Evolutionary conservation across 2,113 vertebrate species (phyloP), one percentile per base, ranked within the genome.

Genomic region (Zosterops hypoxanthus): DNA sequence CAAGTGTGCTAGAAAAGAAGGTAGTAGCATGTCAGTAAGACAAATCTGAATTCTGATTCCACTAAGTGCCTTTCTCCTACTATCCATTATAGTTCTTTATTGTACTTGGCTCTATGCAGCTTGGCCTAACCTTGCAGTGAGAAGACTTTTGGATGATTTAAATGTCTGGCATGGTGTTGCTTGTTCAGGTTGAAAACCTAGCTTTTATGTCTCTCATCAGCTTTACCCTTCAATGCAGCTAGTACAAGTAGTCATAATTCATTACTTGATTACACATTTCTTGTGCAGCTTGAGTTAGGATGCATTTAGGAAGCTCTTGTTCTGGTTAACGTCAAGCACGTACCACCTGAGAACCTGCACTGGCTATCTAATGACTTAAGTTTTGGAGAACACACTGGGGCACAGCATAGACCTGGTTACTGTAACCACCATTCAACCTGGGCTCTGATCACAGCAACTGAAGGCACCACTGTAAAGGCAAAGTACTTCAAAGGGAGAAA

Each of bases 391-490:
- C 21, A 11, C 20, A 25, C 10, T 7, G 29, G 42, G 46, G 50
- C 47, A 86, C 53, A 57, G 79, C 41, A 31, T 3, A 46, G 17
- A 44, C 18, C 8, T 61, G 78, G 66, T 70, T 83, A 42, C 79
- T 55, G 36, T 61, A 92, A 72, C 59, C 61, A 82, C 73, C 26
- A 16, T 61, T 82, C 46, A 77, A 0, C 34, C 26, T 61, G 66
- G 71, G 50, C 66, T 92, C 57, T 85, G 57, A 57, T 46, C 57
- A 65, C 78, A 46, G 46, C 77, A 42, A 26, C 28, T 46, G 64
- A 95, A 96, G 94, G 96, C 92, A 96, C 92, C 79, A 46, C 85
- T 95, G 52, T 92, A 71, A 93, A 83, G 92, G 88, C 79, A 83
- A 94, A 88, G 39, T 80, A 83, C 46, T 94, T 86, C n/a, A 61